Evolutionary conservation across 2,888 invertebrate genomes (phyloP), one percentile per base, ranked within the genome.

Genomic region (Homarus gammarus): DNA sequence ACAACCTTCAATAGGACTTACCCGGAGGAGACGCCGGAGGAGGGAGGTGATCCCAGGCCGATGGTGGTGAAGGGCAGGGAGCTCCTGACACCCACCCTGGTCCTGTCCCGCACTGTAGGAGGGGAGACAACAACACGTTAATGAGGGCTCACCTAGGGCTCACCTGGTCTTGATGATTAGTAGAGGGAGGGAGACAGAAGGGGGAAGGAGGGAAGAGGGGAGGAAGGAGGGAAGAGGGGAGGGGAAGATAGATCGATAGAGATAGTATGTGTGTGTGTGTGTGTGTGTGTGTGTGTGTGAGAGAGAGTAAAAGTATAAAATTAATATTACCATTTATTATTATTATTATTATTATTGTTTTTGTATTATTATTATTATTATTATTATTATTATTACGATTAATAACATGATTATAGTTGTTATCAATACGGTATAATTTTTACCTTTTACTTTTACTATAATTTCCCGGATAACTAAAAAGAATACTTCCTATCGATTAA

Each of bases 31-130:
- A 72, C 78, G 38, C 81, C 79, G 10, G 84, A 84, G n/a, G 88
- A 88, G 15, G 83, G 44, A 22, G 61, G 70, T 3, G 88, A 84
- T 27, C 68, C 61, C 8, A 44, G 56, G 5, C 87, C 64, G 6
- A 36, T 70, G 6, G 83, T 77, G 36, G 84, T 64, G 81, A 91
- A 89, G 18, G 91, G 90, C 27, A 91, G 77, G 38, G 90, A 81
- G 31, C 79, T 84, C 40, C 91, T 78, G 27, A 87, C 33, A 15
- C 91, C 91, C 5, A 91, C 91, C 1, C 87, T 56, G 68, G 81
- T 82, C 18, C 91, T 49, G 73, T 91, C 91, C 2, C 91, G 91
- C 31, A 91, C 91, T 91, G 91, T 12, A 36, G 49, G 22, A 61
- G 22, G 77, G 77, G 15, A 79, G 51, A 40, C 8, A n/a, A 15